phyloP scores from a whole-genome alignment of 2,888 invertebrate species.

The Euplexia lucipara region DNA sequence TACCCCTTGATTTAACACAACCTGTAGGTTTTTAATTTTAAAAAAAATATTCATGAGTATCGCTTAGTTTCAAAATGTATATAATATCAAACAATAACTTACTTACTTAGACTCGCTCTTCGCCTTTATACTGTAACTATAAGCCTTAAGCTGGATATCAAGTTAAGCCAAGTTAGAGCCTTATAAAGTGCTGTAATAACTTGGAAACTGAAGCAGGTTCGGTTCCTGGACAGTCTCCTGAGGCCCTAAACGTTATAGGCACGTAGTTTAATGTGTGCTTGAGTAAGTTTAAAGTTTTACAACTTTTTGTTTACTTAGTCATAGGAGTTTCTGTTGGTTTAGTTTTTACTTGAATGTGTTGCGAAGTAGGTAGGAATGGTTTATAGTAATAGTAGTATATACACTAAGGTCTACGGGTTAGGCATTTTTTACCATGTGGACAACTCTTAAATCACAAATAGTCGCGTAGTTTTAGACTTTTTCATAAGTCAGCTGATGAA shows the following conservation, averaged over 20 bases:
- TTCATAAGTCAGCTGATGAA: too few species aligned
- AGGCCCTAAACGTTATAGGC: conserved; percentile 7
- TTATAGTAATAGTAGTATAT: too few species aligned
- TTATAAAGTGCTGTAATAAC: conserved; percentile 52
- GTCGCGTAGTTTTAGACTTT: too few species aligned
- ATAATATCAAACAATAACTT: conserved; percentile 27
- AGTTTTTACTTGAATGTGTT: background rate
- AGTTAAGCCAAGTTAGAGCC: conserved; percentile 53
- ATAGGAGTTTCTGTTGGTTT: background rate
- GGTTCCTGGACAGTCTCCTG: conserved; percentile 30
- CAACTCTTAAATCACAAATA: too few species aligned
- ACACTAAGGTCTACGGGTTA: too few species aligned
- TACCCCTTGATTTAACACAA: too few species aligned
- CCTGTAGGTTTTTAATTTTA: too few species aligned
- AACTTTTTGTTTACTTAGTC: background rate
- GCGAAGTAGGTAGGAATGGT: background rate
- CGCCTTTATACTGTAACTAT: conserved; percentile 34
- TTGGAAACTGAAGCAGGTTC: conserved; percentile 39
- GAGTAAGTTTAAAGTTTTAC: background rate
- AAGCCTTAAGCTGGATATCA: conserved; percentile 50
- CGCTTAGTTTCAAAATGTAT: conserved; percentile 9
- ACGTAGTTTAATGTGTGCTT: conserved; percentile 2
- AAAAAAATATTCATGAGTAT: too few species aligned
- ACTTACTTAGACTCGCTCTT: conserved; percentile 17
- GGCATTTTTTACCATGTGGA: too few species aligned